Percentiles rank a stretch among this genome's conserved stretches.
phyloP scores from a whole-genome alignment of 2,113 vertebrate genomes.

The Regulus satrapa region DNA sequence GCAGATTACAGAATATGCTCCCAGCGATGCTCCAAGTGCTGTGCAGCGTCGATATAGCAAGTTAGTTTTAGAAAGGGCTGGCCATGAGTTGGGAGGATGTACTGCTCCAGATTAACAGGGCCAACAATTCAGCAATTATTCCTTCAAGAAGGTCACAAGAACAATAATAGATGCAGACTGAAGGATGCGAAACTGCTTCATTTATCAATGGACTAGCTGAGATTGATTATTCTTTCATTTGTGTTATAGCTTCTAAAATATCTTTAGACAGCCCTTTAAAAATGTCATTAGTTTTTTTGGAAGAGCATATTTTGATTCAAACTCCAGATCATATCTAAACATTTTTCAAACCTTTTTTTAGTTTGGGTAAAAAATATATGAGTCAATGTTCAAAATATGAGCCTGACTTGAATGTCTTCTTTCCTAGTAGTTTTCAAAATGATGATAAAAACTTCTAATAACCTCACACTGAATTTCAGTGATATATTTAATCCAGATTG shows the following conservation, averaged over 20 bases:
- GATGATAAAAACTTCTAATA: not conserved
- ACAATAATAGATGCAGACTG: not conserved
- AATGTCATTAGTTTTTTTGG: not conserved
- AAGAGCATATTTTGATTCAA: not conserved
- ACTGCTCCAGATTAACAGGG: not conserved
- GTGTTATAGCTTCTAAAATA: not conserved
- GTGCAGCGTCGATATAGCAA: not conserved
- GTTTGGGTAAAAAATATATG: not conserved
- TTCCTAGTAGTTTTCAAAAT: not conserved
- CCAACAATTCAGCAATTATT: not conserved
- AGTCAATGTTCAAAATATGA: not conserved
- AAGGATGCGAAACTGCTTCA: not conserved
- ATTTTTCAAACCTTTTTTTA: not conserved
- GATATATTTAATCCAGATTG: not conserved
- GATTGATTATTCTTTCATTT: not conserved
- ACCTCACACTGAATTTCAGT: not conserved
- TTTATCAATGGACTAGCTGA: not conserved
- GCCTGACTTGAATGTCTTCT: not conserved
- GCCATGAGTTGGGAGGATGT: not conserved
- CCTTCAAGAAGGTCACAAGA: not conserved
- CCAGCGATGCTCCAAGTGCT: not conserved
- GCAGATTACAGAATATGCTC: not conserved
- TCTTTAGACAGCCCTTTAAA: not conserved
- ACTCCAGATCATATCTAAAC: not conserved
- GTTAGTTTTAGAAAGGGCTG: not conserved